Evolutionary conservation across 2,888 invertebrate genomes (phyloP), one percentile per base, ranked within the genome.

Genomic region (Girardia tigrina): DNA sequence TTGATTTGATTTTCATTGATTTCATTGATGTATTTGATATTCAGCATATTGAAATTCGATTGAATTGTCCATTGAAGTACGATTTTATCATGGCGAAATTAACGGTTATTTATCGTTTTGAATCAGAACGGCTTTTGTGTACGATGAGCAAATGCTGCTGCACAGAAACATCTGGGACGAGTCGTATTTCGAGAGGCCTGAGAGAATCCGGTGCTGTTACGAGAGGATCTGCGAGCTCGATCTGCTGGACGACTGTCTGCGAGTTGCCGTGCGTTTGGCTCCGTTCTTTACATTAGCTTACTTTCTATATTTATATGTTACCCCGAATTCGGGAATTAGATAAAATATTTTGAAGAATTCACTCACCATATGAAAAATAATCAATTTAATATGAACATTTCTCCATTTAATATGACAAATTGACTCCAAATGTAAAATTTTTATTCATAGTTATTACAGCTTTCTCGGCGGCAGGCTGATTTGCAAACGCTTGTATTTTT

Each of bases 81-180:
- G n/a, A 56, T 4, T 36, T 36, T 36, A 16, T 16, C 23, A 56
- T 16, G 23, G 4, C 23, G 56, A 56, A n/a, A 56, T 12, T 12
- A 12, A n/a, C n/a, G n/a, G n/a, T 36, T 36, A 36, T 36, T 16
- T 36, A 36, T 12, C 36, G 8, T 36, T 56, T n/a, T 8, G 8
- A 12, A 56, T 56, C 76, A 83, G 83, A 2, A 89, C 92, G 0
- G 89, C 90, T 78, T 88, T 91, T 78, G 88, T 90, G 16, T 91
- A 90, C 83, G 91, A 92, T 82, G 87, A 88, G 29, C 85, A 87
- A 12, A 90, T 92, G 90, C 82, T 89, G 78, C 87, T 88, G 78
- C 91, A 92, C 82, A 87, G 78, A 23, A 80, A 80, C 78, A 77
- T 79, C n/a, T 83, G 82, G 82, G 56, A 56, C 23, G 56, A 16